These are phyloP conservation scores for Gymnocheta viridis DNA, from an alignment of 2,888 invertebrate species.

Conservation along the genomic window DNA sequence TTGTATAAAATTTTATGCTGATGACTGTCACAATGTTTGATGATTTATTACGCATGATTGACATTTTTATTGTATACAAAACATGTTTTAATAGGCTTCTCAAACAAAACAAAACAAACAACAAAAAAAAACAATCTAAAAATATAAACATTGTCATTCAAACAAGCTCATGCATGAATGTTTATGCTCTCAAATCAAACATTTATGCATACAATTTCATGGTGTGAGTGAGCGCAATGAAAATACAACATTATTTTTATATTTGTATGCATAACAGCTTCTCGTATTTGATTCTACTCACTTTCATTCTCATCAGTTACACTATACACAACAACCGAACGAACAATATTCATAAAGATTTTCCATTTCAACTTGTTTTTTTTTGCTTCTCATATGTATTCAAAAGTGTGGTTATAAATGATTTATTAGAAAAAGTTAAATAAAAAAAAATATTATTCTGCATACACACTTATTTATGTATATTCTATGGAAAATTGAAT, in stretches of 20 bases:
- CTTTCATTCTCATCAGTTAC: constrained; percentile 12
- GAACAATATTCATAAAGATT: background rate
- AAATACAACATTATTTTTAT: constrained; percentile 28
- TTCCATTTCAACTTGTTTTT: background rate
- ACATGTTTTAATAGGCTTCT: constrained; percentile 62
- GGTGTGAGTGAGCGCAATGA: constrained; percentile 10
- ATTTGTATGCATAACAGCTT: constrained; percentile 42
- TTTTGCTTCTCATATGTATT: background rate
- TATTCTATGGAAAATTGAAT: background rate
- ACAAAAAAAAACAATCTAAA: background rate
- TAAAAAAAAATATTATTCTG: background rate
- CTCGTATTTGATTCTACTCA: constrained; percentile 25
- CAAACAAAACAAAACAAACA: background rate
- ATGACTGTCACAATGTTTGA: constrained; percentile 65
- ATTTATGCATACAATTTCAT: constrained; percentile 12
- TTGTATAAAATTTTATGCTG: constrained; percentile 33
- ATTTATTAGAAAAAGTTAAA: constrained; percentile 18
- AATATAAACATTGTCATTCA: background rate
- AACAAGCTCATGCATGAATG: constrained; percentile 47
- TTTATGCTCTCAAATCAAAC: constrained; percentile 61
- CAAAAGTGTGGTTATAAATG: background rate
- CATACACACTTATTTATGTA: background rate
- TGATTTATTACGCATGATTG: constrained; percentile 79
- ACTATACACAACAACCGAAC: background rate
- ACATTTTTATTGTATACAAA: constrained; percentile 76